phyloP scores from a whole-genome alignment of 2,113 vertebrate species.

The Astur gentilis region DNA sequence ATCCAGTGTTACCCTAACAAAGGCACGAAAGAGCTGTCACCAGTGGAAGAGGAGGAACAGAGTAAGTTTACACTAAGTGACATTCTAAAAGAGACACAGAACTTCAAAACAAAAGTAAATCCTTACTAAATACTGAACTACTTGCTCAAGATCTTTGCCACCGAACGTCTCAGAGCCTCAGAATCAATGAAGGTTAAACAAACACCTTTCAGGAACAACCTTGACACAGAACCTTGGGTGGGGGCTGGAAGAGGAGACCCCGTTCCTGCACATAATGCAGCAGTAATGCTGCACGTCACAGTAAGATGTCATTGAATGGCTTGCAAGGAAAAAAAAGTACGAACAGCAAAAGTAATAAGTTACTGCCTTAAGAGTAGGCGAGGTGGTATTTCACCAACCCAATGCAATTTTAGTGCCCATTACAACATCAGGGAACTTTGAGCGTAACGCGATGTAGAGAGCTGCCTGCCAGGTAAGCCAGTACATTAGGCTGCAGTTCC shows the following conservation, averaged over 20 bases:
- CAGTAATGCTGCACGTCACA: accelerated
- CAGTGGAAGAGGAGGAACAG: neutral
- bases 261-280: accelerated
- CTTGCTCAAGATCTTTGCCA: neutral
- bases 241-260: neutral
- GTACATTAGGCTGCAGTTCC: accelerated
- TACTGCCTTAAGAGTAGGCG: neutral
- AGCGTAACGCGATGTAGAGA: accelerated
- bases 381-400: neutral
- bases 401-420: accelerated
- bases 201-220: neutral
- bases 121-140: neutral
- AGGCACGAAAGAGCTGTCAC: neutral
- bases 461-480: neutral
- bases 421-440: neutral
- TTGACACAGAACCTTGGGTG: neutral
- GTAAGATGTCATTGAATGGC: neutral
- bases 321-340: neutral
- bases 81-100: neutral
- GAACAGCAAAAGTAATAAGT: neutral
- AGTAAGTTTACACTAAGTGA: neutral
- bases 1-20: accelerated
- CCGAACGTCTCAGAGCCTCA: neutral
- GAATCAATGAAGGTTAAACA: neutral
- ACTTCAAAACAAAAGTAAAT: neutral